A percentile compares a stretch with the other conserved stretches of the same genome.
phyloP scores from a whole-genome alignment of 2,888 invertebrate species.

The Junonia oenone region DNA sequence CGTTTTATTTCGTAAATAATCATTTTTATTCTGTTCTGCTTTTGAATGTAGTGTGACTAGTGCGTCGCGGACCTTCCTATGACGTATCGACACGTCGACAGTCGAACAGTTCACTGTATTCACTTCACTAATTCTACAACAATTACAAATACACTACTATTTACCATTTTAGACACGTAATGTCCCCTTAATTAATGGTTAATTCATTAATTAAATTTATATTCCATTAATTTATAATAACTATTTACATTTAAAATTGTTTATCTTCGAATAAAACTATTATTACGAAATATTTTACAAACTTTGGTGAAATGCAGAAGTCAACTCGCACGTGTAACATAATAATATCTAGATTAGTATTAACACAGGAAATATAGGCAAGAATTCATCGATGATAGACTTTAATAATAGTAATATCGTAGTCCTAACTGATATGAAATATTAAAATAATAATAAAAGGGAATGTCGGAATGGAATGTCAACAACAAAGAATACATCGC shows the following conservation, averaged over 20 bases:
- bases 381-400: slow-evolving; percentile 34
- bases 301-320: slow-evolving; percentile 77
- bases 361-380: slow-evolving; percentile 43
- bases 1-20: neutral
- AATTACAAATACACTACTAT: slow-evolving; percentile 77
- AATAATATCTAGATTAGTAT: slow-evolving; percentile 54
- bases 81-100: slow-evolving; percentile 39
- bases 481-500: slow-evolving; percentile 49
- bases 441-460: slow-evolving; percentile 45
- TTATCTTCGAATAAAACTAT: slow-evolving; percentile 72
- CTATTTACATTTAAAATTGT: slow-evolving; percentile 77
- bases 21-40: neutral
- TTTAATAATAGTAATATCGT: slow-evolving; percentile 32
- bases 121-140: slow-evolving; percentile 75
- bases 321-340: slow-evolving; percentile 65
- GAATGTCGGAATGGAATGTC: slow-evolving; percentile 65
- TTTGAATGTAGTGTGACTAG: slow-evolving; percentile 50
- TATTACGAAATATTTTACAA: slow-evolving; percentile 77
- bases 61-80: slow-evolving; percentile 61
- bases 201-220: slow-evolving; percentile 65
- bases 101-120: slow-evolving; percentile 52
- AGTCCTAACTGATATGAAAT: slow-evolving; percentile 37
- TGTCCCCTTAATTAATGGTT: slow-evolving; percentile 65
- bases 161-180: slow-evolving; percentile 73
- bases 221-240: slow-evolving; percentile 61